Evolutionary conservation across 2,888 invertebrate species (phyloP).

Genomic region (Eledona agricola): DNA sequence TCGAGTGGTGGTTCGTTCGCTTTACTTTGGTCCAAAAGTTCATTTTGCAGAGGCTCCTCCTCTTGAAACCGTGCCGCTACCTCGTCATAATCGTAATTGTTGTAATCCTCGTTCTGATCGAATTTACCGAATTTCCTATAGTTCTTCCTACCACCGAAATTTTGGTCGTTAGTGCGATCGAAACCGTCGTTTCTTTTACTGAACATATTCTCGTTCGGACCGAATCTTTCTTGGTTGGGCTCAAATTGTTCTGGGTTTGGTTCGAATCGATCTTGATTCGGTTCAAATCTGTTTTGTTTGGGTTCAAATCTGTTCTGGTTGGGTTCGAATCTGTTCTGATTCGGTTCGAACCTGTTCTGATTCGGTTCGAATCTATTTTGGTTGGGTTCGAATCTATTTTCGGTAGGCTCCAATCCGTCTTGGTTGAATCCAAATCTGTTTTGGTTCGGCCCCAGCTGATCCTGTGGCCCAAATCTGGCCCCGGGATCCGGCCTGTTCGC

Average conservation of each 20-base stretch:
- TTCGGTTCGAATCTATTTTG: constrained; percentile 8
- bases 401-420: constrained; percentile 5
- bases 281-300: constrained; percentile 7
- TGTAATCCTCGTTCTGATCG: constrained; percentile 8
- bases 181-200: constrained; percentile 14
- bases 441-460: too few species aligned
- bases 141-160: too few species aligned
- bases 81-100: constrained; percentile 25
- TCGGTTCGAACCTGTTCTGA: constrained; percentile 5
- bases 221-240: constrained; percentile 15
- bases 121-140: too few species aligned
- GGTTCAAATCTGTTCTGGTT: constrained; percentile 9
- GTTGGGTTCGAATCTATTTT: constrained; percentile 6
- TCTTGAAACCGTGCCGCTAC: constrained; percentile 10
- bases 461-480: neutral
- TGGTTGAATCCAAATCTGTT: constrained; percentile 13
- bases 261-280: constrained; percentile 3
- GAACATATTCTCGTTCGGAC: too few species aligned
- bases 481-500: neutral
- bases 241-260: neutral
- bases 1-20: constrained; percentile 2
- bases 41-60: constrained; percentile 7
- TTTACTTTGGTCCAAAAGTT: constrained; percentile 29
- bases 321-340: constrained; percentile 8
- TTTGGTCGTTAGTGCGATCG: neutral